phyloP scores from a whole-genome alignment of 1,140 invertebrate genomes.

The Drosophila bocqueti region DNA sequence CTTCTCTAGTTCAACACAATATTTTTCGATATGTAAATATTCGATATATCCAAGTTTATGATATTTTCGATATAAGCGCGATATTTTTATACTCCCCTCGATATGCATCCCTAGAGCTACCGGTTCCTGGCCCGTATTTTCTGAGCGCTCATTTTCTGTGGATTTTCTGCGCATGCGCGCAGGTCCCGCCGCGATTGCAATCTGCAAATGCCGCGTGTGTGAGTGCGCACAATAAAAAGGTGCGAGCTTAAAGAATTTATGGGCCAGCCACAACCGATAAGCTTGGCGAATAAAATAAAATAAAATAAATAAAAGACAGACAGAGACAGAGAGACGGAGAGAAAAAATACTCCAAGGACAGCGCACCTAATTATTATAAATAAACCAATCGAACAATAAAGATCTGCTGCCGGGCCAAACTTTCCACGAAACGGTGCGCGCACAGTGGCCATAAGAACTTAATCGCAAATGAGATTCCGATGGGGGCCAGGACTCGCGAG shows the following conservation, averaged over 20 bases:
- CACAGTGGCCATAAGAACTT: conserved; percentile 79
- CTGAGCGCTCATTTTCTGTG: conserved; percentile 10
- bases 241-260: conserved; percentile 85
- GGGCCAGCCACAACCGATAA: conserved; percentile 73
- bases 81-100: neutral
- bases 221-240: conserved; percentile 84
- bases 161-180: conserved; percentile 72
- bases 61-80: neutral
- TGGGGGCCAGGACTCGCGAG: conserved; percentile 30
- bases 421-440: conserved; percentile 71
- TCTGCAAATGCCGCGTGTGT: conserved; percentile 64
- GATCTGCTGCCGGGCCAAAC: conserved; percentile 70
- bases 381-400: conserved; percentile 85
- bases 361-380: conserved; percentile 85
- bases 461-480: conserved; percentile 78
- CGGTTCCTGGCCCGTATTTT: conserved; percentile 12
- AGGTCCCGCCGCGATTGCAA: conserved; percentile 64
- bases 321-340: neutral
- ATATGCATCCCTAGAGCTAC: conserved; percentile 12
- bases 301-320: conserved; percentile 19
- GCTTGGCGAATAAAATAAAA: conserved; percentile 37
- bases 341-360: conserved; percentile 34
- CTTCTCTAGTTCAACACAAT: no score
- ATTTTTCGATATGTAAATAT: neutral
- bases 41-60: neutral